phyloP scores from a whole-genome alignment of 2,113 vertebrate species.

The Ranitomeya variabilis region DNA sequence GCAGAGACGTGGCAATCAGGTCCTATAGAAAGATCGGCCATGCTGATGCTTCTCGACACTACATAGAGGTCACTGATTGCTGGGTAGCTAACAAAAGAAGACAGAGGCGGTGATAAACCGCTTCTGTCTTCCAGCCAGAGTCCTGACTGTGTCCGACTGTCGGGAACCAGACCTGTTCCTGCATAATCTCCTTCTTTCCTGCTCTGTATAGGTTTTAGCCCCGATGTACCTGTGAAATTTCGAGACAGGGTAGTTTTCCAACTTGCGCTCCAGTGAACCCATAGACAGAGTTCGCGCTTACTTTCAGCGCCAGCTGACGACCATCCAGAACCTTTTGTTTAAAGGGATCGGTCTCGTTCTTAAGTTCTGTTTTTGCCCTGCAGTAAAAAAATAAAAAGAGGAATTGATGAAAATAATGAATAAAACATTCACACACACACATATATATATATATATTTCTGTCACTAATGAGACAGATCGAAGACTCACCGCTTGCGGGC shows the following conservation, averaged over 20 bases:
- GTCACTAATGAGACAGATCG: neutral
- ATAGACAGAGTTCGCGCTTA: constrained; percentile 92
- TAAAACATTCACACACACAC: too few relatives aligned
- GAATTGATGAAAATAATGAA: neutral
- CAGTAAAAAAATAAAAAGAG: neutral
- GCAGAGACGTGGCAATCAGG: too few relatives aligned
- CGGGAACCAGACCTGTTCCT: too few relatives aligned
- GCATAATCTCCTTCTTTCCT: neutral
- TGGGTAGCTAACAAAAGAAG: too few relatives aligned
- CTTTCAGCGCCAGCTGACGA: constrained; percentile 87
- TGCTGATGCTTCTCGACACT: too few relatives aligned
- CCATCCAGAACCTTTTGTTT: constrained; percentile 89
- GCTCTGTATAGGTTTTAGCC: neutral
- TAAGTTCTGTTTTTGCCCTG: constrained; percentile 87
- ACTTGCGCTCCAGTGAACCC: constrained; percentile 92
- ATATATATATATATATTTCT: too few relatives aligned
- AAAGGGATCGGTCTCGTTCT: constrained; percentile 86
- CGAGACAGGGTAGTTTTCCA: constrained; percentile 88
- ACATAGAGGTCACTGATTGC: too few relatives aligned
- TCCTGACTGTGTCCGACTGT: too few relatives aligned
- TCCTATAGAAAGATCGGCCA: too few relatives aligned
- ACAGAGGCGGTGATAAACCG: too few relatives aligned
- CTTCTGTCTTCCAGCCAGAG: too few relatives aligned
- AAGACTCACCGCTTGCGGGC: constrained; percentile 82
- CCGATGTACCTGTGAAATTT: constrained; percentile 87